Evolutionary conservation across 2,888 invertebrate species (phyloP).

Genomic region (Archips crataeganus): DNA sequence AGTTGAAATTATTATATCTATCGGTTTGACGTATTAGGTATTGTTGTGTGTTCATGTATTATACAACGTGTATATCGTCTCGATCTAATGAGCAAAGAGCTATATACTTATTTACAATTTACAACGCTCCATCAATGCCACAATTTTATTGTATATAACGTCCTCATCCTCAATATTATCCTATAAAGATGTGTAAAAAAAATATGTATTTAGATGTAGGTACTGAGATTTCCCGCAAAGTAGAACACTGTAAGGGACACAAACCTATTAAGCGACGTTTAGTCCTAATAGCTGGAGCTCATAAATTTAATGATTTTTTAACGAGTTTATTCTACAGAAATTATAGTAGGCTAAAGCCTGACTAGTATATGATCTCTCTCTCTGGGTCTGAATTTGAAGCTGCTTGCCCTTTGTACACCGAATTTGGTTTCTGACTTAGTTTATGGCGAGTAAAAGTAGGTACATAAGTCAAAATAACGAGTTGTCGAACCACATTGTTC

Average conservation of each 20-base stretch:
- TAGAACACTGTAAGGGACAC: not conserved
- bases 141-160: not conserved
- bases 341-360: not conserved
- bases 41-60: not conserved
- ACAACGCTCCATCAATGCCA: not conserved
- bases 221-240: constrained; percentile 16
- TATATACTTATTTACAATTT: constrained; percentile 14
- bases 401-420: no score
- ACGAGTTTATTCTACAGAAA: no score
- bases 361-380: no score
- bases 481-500: no score
- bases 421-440: no score
- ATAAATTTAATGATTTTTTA: constrained; percentile 44
- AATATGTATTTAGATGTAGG: not conserved
- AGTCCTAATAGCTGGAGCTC: constrained; percentile 36
- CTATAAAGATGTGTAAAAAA: not conserved
- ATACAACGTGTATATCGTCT: no score
- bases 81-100: not conserved
- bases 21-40: not conserved
- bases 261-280: constrained; percentile 27
- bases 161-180: not conserved
- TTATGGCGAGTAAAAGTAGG: no score
- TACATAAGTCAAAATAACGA: no score
- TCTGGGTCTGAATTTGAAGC: no score
- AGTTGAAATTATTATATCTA: not conserved